These are phyloP conservation scores for Parnassius glacialis DNA, from an alignment of 2,888 invertebrate species.

Conservation along the genomic window DNA sequence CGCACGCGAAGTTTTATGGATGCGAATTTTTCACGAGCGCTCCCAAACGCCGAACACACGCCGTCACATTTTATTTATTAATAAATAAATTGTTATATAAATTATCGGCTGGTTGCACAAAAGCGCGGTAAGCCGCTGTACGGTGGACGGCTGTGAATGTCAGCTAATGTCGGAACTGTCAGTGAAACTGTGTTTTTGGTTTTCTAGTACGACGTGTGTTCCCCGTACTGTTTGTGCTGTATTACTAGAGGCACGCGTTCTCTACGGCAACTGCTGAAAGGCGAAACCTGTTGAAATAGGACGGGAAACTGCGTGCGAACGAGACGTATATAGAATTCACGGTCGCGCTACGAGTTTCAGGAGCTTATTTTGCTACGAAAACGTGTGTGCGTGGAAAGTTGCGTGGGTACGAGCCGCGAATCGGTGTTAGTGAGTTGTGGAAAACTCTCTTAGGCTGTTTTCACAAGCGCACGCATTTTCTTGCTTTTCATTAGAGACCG, in stretches of 20 bases:
- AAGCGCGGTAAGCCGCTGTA: slow-evolving; percentile 54
- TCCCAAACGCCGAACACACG: slow-evolving; percentile 58
- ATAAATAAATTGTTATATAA: slow-evolving; percentile 75
- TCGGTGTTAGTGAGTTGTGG: slow-evolving; percentile 76
- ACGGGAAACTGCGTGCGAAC: slow-evolving; percentile 62
- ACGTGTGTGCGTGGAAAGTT: slow-evolving; percentile 73
- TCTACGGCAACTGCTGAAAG: slow-evolving; percentile 74
- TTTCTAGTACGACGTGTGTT: slow-evolving; percentile 69
- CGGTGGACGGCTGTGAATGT: slow-evolving; percentile 63
- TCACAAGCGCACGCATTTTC: slow-evolving; percentile 66
- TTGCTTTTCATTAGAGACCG: slow-evolving; percentile 48
- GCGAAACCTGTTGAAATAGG: slow-evolving; percentile 81
- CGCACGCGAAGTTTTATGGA: slow-evolving; percentile 54
- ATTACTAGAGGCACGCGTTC: slow-evolving; percentile 77
- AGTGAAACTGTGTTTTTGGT: slow-evolving; percentile 76
- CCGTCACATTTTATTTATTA: slow-evolving; percentile 60
- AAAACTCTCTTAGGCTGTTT: slow-evolving; percentile 76
- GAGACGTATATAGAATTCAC: slow-evolving; percentile 47
- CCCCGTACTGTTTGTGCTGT: slow-evolving; percentile 73
- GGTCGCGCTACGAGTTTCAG: slow-evolving; percentile 58
- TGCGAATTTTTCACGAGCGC: slow-evolving; percentile 52
- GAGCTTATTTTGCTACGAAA: slow-evolving; percentile 67
- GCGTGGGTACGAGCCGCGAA: slow-evolving; percentile 65
- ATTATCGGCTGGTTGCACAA: slow-evolving; percentile 47
- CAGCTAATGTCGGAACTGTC: slow-evolving; percentile 72